phyloP scores from a whole-genome alignment of 2,113 vertebrate genomes.

The Cyphomyrus discorhynchus region DNA sequence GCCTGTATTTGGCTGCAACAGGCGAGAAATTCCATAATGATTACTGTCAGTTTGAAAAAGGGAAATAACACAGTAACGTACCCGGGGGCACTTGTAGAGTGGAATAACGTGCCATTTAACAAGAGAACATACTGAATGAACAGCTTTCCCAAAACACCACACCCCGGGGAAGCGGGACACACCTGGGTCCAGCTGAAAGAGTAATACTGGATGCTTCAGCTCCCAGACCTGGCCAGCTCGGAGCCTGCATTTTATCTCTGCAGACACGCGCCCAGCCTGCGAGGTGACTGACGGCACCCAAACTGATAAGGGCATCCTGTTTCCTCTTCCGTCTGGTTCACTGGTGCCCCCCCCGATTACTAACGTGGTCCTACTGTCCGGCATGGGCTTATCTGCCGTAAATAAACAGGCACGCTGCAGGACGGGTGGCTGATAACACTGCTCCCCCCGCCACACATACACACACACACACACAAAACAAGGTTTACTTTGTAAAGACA shows the following conservation, averaged over 20 bases:
- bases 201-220: neutral
- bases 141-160: neutral
- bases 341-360: neutral
- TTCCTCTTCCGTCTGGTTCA: neutral
- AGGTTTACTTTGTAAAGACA: neutral
- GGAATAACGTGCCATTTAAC: neutral
- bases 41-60: neutral
- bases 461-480: neutral
- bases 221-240: slow-evolving; percentile 12
- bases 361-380: neutral
- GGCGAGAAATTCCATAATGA: neutral
- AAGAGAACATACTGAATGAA: neutral
- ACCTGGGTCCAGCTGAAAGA: neutral
- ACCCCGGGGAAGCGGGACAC: neutral
- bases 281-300: slow-evolving; percentile 34
- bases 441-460: neutral
- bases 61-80: neutral
- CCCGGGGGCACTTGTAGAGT: neutral
- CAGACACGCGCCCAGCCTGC: slow-evolving; percentile 28
- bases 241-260: slow-evolving; percentile 38
- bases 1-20: neutral
- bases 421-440: neutral
- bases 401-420: neutral
- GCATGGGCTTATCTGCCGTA: neutral
- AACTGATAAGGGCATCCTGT: slow-evolving; percentile 33